Base-by-base conservation (phyloP, 2,888 invertebrate species). In the Eristalinus aeneus region DNA sequence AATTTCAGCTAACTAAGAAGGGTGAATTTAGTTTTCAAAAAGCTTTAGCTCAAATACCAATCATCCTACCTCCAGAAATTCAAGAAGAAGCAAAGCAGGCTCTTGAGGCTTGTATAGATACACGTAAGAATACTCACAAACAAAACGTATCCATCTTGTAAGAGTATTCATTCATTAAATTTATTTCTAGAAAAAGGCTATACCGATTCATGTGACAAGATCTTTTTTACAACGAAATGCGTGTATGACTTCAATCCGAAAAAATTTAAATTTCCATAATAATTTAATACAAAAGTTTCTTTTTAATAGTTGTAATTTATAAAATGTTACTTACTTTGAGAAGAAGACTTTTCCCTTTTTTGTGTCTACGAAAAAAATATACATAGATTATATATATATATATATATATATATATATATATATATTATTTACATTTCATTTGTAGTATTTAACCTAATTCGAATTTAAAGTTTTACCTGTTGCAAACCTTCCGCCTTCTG, bases 401-500 rank as follows among this genome's bases (percentile, higher is more conserved):
- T 11, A 65, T 27, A 58, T 53, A 22, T n/a, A n/a, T n/a, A n/a
- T n/a, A n/a, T n/a, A n/a, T n/a, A n/a, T n/a, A n/a, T n/a, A n/a
- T n/a, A n/a, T n/a, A n/a, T n/a, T n/a, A n/a, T n/a, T n/a, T n/a
- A n/a, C n/a, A n/a, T n/a, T n/a, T n/a, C n/a, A n/a, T n/a, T n/a
- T n/a, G n/a, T n/a, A n/a, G n/a, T n/a, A n/a, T n/a, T n/a, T n/a
- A n/a, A n/a, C n/a, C n/a, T n/a, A n/a, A n/a, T n/a, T n/a, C n/a
- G n/a, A n/a, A n/a, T n/a, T n/a, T n/a, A 53, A 60, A 68, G 32
- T 58, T 64, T 80, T 87, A 92, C 91, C 92, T 93, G 94, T 94
- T 93, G 94, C 92, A 94, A 94, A 93, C 93, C 94, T 92, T 94
- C 93, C 93, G 84, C 82, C 89, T 90, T 87, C 22, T 88, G 88